Evolutionary conservation across 2,888 invertebrate species (phyloP).

Genomic region (Diarsia rubi): DNA sequence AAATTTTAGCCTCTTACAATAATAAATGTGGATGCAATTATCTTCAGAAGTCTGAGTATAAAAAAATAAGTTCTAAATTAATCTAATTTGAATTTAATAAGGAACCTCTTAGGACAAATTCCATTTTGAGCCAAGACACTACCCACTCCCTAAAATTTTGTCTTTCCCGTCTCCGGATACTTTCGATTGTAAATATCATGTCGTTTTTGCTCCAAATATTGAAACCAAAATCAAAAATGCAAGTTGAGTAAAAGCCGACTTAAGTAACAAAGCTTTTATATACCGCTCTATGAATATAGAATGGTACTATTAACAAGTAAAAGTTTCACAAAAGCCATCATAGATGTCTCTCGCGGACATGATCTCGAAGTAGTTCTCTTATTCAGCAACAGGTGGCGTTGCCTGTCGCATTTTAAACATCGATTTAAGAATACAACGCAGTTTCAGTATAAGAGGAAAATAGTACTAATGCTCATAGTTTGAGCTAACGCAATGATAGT

Average conservation of each 20-base stretch:
- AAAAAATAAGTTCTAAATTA: neutral
- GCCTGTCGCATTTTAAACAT: constrained; percentile 37
- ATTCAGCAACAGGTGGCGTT: constrained; percentile 61
- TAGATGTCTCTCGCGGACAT: constrained; percentile 62
- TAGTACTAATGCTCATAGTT: neutral
- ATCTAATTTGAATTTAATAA: neutral
- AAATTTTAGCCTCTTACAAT: neutral
- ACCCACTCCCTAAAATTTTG: neutral
- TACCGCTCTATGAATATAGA: constrained; percentile 15
- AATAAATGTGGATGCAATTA: neutral
- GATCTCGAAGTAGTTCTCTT: constrained; percentile 41
- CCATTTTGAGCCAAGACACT: neutral
- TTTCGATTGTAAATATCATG: neutral
- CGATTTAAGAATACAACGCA: neutral
- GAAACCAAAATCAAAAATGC: neutral
- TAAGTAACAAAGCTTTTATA: neutral
- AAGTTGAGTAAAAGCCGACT: neutral
- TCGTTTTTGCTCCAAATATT: neutral
- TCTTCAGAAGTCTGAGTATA: neutral
- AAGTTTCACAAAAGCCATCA: constrained; percentile 45
- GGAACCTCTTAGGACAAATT: neutral
- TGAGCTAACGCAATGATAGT: neutral
- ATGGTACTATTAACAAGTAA: constrained; percentile 24
- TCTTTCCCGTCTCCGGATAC: neutral
- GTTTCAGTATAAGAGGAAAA: neutral